These are phyloP conservation scores for Vipera latastei DNA, from an alignment of 2,797 vertebrate species.

Conservation along the genomic window DNA sequence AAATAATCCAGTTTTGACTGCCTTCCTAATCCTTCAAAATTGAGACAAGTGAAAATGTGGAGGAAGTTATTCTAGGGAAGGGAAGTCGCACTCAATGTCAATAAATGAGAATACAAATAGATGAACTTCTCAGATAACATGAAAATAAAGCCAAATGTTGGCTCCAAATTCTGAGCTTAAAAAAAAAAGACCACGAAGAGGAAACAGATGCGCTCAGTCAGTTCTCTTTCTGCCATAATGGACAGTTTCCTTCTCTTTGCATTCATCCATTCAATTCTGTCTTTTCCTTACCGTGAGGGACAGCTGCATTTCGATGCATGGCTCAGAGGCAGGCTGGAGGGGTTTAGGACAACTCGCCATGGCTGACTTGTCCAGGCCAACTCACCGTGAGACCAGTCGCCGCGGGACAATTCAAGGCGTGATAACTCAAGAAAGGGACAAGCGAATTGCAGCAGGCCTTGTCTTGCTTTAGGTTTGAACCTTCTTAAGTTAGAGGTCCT, in stretches of 20 bases:
- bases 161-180: neutral
- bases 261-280: neutral
- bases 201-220: too few relatives aligned
- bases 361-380: too few relatives aligned
- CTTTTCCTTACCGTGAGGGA: neutral
- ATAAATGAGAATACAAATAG: neutral
- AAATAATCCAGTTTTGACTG: neutral
- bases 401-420: neutral
- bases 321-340: neutral
- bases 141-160: neutral
- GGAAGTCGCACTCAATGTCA: neutral
- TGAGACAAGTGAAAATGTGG: neutral
- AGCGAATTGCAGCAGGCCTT: neutral
- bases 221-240: too few relatives aligned
- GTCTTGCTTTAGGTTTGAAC: neutral
- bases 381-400: neutral
- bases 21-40: neutral
- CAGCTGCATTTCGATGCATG: neutral
- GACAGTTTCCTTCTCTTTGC: neutral
- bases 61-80: neutral
- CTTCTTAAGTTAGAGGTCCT: neutral
- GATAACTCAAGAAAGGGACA: neutral
- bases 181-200: neutral
- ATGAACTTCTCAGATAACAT: neutral
- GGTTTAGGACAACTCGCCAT: neutral